phyloP scores from a whole-genome alignment of 2,888 invertebrate species.

The Parnassius glacialis region DNA sequence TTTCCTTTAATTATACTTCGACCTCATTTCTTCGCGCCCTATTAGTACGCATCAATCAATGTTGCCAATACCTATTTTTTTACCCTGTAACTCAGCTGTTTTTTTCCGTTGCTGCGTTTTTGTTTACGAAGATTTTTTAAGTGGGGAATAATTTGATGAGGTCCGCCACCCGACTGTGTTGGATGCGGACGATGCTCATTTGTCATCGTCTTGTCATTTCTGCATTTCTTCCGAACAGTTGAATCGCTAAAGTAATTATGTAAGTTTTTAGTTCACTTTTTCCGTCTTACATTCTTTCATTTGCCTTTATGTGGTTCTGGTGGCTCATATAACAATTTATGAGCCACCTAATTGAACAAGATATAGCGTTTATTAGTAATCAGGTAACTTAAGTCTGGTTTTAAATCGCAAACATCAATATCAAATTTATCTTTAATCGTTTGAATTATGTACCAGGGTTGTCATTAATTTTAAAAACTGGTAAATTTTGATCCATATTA shows the following conservation, averaged over 20 bases:
- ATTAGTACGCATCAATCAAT: slow-evolving; percentile 81
- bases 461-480: background rate
- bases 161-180: slow-evolving; percentile 78
- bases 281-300: slow-evolving; percentile 46
- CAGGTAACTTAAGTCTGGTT: slow-evolving; percentile 6
- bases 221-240: slow-evolving; percentile 77
- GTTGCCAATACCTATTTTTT: slow-evolving; percentile 81
- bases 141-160: slow-evolving; percentile 81
- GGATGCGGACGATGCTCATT: slow-evolving; percentile 75
- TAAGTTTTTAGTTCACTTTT: slow-evolving; percentile 72
- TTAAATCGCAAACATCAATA: background rate
- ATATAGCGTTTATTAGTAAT: slow-evolving; percentile 5
- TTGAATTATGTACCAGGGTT: background rate
- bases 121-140: slow-evolving; percentile 80
- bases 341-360: slow-evolving; percentile 29
- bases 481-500: slow-evolving; percentile 37
- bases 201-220: slow-evolving; percentile 82
- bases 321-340: slow-evolving; percentile 34
- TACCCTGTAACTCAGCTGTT: slow-evolving; percentile 66
- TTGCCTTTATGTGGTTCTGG: slow-evolving; percentile 34
- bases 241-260: slow-evolving; percentile 78
- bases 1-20: slow-evolving; percentile 75
- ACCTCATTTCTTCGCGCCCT: slow-evolving; percentile 80
- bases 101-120: slow-evolving; percentile 71
- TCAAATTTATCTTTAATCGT: background rate